These are phyloP conservation scores for Drosophila sordidapex DNA, from an alignment of 2,888 invertebrate genomes.

Conservation along the genomic window DNA sequence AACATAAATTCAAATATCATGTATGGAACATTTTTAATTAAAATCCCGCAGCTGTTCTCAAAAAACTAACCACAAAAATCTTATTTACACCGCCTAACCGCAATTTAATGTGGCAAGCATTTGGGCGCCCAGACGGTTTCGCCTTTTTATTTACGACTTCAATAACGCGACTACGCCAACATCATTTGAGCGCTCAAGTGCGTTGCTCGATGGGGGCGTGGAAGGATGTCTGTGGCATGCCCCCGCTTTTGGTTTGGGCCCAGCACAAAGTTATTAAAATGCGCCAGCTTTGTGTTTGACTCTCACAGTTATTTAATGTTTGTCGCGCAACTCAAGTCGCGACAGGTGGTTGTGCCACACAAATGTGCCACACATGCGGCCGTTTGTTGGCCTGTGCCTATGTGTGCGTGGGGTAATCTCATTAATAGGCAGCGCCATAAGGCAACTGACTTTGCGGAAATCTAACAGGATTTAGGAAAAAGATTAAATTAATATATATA, in stretches of 20 bases:
- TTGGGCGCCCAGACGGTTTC: constrained; percentile 43
- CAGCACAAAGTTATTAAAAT: constrained; percentile 74
- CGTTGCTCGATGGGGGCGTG: constrained; percentile 4
- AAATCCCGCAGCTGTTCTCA: constrained; percentile 58
- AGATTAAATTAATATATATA: neutral
- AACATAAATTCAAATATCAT: constrained; percentile 12
- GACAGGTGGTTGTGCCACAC: constrained; percentile 73
- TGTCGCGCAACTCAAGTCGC: constrained; percentile 53
- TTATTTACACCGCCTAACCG: constrained; percentile 69
- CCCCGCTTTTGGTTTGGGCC: neutral
- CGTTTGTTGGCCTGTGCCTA: neutral
- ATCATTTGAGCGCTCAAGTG: constrained; percentile 35
- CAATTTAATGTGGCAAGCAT: constrained; percentile 76
- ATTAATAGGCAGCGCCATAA: constrained; percentile 39
- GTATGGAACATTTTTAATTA: constrained; percentile 67
- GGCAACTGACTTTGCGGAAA: constrained; percentile 11
- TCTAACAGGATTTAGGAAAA: constrained; percentile 6
- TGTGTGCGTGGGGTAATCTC: constrained; percentile 34
- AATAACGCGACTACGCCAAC: constrained; percentile 64
- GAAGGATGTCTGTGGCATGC: neutral
- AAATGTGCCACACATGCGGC: constrained; percentile 38
- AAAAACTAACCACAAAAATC: constrained; percentile 71
- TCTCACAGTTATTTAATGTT: constrained; percentile 68
- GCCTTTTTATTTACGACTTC: constrained; percentile 78
- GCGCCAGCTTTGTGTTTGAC: constrained; percentile 51